Conservation (phyloP, 2,888 invertebrate species). For the Zelleria hepariella region DNA sequence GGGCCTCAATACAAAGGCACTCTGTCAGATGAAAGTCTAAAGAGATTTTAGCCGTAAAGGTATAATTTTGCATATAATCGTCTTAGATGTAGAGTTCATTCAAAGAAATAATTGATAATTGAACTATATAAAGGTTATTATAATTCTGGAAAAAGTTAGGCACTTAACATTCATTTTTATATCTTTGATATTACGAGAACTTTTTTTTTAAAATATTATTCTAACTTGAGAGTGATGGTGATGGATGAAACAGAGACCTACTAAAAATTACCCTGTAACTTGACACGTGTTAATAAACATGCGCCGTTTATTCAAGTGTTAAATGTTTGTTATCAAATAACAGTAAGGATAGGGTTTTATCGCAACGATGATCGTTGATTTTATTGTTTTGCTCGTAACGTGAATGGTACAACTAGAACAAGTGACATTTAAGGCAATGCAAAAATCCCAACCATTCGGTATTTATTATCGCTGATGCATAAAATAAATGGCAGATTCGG, state of each 20-base stretch:
- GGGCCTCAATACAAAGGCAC: neutral
- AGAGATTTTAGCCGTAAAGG: neutral
- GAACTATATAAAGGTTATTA: too few species aligned
- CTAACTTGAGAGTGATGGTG: too few species aligned
- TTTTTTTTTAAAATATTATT: too few species aligned
- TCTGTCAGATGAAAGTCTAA: neutral
- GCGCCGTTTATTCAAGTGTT: neutral
- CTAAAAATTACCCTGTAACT: too few species aligned
- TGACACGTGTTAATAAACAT: too few species aligned
- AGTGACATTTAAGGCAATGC: slow-evolving; percentile 3
- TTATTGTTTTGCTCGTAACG: neutral
- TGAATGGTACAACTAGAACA: neutral
- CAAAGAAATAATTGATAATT: too few species aligned
- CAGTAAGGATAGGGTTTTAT: neutral
- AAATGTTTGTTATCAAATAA: neutral
- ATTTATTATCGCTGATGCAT: neutral
- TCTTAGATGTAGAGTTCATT: too few species aligned
- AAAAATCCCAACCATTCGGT: neutral
- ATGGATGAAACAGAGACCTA: too few species aligned
- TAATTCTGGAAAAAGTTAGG: too few species aligned
- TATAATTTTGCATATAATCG: neutral
- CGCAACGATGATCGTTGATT: neutral
- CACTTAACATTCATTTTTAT: too few species aligned
- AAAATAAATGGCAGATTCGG: neutral
- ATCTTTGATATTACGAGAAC: too few species aligned